Conservation (phyloP, 1,140 invertebrate species). For the Ectropis grisescens region DNA sequence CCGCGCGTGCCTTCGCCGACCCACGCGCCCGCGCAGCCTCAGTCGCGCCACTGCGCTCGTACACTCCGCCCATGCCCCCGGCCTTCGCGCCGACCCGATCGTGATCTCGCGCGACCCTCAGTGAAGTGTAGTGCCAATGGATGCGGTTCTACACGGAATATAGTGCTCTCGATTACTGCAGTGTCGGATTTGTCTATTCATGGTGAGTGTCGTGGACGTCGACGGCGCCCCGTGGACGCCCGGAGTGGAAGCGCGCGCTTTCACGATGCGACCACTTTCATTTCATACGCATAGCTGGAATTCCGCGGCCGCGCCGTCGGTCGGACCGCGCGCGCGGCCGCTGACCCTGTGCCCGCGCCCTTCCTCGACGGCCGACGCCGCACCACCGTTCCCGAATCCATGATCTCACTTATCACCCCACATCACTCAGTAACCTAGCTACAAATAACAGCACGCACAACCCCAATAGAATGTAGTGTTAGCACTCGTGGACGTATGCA, state of each 20-base stretch:
- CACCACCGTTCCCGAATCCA: too few relatives aligned
- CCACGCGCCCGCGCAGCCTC: slow-evolving; percentile 51
- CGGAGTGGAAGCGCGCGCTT: slow-evolving; percentile 58
- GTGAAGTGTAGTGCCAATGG: slow-evolving; percentile 61
- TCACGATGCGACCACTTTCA: slow-evolving; percentile 66
- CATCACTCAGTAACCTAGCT: too few relatives aligned
- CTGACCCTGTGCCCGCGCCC: slow-evolving; percentile 59
- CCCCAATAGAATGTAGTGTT: too few relatives aligned
- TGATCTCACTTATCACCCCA: too few relatives aligned
- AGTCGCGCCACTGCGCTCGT: slow-evolving; percentile 48
- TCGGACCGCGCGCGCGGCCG: slow-evolving; percentile 49
- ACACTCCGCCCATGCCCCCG: slow-evolving; percentile 36
- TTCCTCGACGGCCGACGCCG: too few relatives aligned
- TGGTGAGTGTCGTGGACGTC: slow-evolving; percentile 44
- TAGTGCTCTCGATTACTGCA: slow-evolving; percentile 34
- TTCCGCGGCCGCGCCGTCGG: slow-evolving; percentile 45
- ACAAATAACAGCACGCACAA: too few relatives aligned
- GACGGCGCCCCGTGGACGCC: slow-evolving; percentile 21
- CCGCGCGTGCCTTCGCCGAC: slow-evolving; percentile 60
- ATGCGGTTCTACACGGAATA: slow-evolving; percentile 48
- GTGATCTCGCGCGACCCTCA: slow-evolving; percentile 34
- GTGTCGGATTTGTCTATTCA: slow-evolving; percentile 59
- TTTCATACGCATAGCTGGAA: slow-evolving; percentile 67
- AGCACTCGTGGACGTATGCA: too few relatives aligned
- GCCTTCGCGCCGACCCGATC: slow-evolving; percentile 21